Base-by-base conservation (phyloP, 1,140 invertebrate species). In the Drosophila sulfurigaster region DNA sequence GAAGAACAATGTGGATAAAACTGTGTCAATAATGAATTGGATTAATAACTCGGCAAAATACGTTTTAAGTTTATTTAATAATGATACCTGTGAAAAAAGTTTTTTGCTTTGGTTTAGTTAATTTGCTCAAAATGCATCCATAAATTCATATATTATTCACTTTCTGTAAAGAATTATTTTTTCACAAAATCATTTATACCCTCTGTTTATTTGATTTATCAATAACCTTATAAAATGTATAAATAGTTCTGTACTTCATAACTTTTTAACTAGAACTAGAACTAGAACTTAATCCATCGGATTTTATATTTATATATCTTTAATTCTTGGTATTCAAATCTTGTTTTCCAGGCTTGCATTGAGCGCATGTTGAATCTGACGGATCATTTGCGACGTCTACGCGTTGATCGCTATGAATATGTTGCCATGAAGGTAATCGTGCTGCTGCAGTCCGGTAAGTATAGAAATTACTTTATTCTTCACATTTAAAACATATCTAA, bases 391-490 rank as follows among this genome's bases (percentile, higher is more conserved):
- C 94, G 97, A 75, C 94, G 97, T 79, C 93, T 99, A 41, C 95
- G 96, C 79, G 96, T 99, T n/a, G 98, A 99, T 93, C 95, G 97
- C 86, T 98, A 98, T 92, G 98, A 99, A 94, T 99, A 99, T 93
- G 97, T 99, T 71, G 98, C 98, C 60, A 96, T 99, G 94, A 99
- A 99, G 94, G 96, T 99, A 60, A 97, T 97, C 81, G 97, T 99
- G 43, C 94, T 99, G 20, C 95, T 99, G 78, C 98, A 98, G 65
- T 99, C 98, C 88, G 97, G 97, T 98, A 93, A 93, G 89, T 72
- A 10, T 10, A 38, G 2, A 38, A 8, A 1, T 11, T 8, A 10
- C 0, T 1, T 1, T 1, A n/a, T 5, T 30, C 25, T 41, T 15
- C 4, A 1, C 5, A 57, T 10, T 6, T 8, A n/a, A 46, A 32